Evolutionary conservation across 1,140 invertebrate genomes (phyloP).

Genomic region (Meloidogyne floridensis): DNA sequence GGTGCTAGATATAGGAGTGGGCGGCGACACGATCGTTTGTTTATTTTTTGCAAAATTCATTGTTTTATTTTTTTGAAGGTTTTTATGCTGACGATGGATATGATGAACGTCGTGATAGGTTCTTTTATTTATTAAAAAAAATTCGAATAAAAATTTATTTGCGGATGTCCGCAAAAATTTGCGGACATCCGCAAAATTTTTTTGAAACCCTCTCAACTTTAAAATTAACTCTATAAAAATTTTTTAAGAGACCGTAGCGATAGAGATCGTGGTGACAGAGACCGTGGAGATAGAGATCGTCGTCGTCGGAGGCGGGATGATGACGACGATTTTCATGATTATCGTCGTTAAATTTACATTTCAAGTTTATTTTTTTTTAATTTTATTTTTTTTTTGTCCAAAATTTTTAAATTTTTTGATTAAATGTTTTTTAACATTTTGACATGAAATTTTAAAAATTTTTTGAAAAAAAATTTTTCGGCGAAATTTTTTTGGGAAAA

Average conservation of each 20-base stretch:
- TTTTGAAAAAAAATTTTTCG: too few relatives aligned
- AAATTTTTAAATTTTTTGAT: slow-evolving; percentile 9
- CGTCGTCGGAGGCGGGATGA: slow-evolving; percentile 12
- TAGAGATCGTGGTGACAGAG: neutral
- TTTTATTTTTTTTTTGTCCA: neutral
- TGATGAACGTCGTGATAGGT: slow-evolving; percentile 13
- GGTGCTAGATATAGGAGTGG: slow-evolving; percentile 34
- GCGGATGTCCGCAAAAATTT: too few relatives aligned
- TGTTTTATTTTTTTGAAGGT: neutral
- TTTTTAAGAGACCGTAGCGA: neutral
- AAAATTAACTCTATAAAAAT: too few relatives aligned
- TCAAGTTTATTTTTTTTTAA: neutral
- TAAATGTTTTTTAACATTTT: neutral
- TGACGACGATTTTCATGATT: slow-evolving; percentile 18
- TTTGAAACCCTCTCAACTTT: too few relatives aligned
- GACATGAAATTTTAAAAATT: too few relatives aligned
- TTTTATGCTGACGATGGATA: slow-evolving; percentile 47
- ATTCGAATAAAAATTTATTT: neutral
- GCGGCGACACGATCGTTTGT: slow-evolving; percentile 28
- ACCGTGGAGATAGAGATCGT: slow-evolving; percentile 24
- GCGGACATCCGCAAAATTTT: too few relatives aligned
- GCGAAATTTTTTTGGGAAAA: too few relatives aligned
- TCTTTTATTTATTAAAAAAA: neutral
- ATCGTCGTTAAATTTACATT: slow-evolving; percentile 12
- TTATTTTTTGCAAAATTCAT: neutral